Percentiles rank a stretch among this genome's conserved stretches.
Conservation (phyloP, 2,888 invertebrate species). For the Calephelis perditalis region DNA sequence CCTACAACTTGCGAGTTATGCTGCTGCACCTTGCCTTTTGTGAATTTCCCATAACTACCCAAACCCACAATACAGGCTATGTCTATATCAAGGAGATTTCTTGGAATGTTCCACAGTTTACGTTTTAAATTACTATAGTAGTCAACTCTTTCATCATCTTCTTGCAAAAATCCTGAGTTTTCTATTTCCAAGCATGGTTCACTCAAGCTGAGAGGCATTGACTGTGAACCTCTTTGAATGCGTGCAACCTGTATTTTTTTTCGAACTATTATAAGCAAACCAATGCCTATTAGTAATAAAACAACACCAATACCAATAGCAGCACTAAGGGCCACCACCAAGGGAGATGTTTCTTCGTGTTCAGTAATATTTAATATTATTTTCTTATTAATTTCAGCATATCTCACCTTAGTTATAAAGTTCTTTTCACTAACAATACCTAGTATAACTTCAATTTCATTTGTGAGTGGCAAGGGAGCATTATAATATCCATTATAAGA, state of each 20-base stretch:
- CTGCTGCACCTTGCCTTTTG: conserved; percentile 83
- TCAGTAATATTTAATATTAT: conserved; percentile 74
- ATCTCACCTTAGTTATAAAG: conserved; percentile 81
- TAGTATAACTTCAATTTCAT: conserved; percentile 82
- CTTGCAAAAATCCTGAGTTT: conserved; percentile 87
- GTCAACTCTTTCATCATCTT: conserved; percentile 82
- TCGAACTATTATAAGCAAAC: conserved; percentile 79
- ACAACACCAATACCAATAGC: conserved; percentile 85
- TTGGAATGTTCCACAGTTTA: conserved; percentile 85
- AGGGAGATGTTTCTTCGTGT: conserved; percentile 62
- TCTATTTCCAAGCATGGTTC: conserved; percentile 89
- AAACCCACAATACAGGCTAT: conserved; percentile 83
- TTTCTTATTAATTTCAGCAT: conserved; percentile 77
- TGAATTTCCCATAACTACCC: conserved; percentile 88
- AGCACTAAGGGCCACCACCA: conserved; percentile 73
- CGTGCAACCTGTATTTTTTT: conserved; percentile 64
- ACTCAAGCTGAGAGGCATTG: conserved; percentile 84
- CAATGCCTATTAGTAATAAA: conserved; percentile 80
- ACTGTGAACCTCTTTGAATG: conserved; percentile 66
- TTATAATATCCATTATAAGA: conserved; percentile 87
- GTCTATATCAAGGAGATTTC: conserved; percentile 84
- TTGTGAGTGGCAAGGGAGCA: conserved; percentile 81
- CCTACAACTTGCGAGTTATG: conserved; percentile 73
- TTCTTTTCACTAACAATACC: conserved; percentile 84
- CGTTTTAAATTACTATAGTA: conserved; percentile 86